Percentiles rank a stretch among this genome's conserved stretches.
Evolutionary conservation across 2,113 vertebrate genomes (phyloP).

Genomic region (Thalassoma bifasciatum): DNA sequence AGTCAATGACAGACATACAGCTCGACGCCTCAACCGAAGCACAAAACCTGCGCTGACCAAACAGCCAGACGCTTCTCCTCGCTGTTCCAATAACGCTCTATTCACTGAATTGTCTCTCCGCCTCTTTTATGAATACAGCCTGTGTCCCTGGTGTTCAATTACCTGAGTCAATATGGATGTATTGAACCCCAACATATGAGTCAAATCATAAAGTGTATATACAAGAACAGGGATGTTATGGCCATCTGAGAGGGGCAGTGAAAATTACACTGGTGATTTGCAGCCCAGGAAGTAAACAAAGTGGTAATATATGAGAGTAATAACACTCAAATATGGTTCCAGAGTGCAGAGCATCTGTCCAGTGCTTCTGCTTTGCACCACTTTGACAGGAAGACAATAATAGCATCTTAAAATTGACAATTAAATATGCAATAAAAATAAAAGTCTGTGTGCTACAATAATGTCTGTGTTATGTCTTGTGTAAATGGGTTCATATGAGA

Average conservation of each 20-base stretch:
- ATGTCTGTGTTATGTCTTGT: conserved; percentile 40
- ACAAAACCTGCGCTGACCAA: conserved; percentile 34
- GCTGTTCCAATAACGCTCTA: conserved; percentile 50
- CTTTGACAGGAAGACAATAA: conserved; percentile 13
- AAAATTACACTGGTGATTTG: conserved; percentile 72
- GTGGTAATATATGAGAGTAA: conserved; percentile 65
- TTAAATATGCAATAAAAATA: conserved; percentile 41
- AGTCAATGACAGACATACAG: conserved; percentile 63
- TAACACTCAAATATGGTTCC: conserved; percentile 53
- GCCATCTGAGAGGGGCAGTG: conserved; percentile 54
- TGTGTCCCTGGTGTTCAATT: conserved; percentile 74
- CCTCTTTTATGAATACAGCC: conserved; percentile 69
- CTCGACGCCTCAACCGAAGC: conserved; percentile 33
- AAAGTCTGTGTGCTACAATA: conserved; percentile 52
- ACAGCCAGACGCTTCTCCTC: conserved; percentile 27
- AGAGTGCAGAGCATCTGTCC: conserved; percentile 44
- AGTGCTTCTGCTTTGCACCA: conserved; percentile 36
- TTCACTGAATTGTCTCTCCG: conserved; percentile 44
- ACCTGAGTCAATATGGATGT: conserved; percentile 77
- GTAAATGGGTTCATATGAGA: conserved; percentile 60
- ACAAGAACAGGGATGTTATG: conserved; percentile 62
- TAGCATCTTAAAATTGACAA: conserved; percentile 22
- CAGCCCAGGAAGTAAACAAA: conserved; percentile 75
- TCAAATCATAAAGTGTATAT: conserved; percentile 79
- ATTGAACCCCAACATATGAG: conserved; percentile 75